Base-by-base conservation (phyloP, 2,797 vertebrate genomes). In the Hipposideros larvatus region DNA sequence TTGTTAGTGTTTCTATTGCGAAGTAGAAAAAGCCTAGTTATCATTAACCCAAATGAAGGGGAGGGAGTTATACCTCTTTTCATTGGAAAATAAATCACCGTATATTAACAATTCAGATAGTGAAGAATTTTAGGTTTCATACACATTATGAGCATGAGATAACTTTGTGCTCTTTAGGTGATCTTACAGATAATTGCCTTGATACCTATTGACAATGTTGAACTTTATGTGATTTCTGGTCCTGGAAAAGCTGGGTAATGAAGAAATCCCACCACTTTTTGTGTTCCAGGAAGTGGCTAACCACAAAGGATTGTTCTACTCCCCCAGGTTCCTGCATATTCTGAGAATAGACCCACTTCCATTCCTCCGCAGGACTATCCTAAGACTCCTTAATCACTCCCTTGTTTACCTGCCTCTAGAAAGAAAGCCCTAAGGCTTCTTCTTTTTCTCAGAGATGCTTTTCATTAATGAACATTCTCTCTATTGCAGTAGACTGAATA, bases 1-100 rank as follows among this genome's bases (percentile, higher is more conserved):
- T 86, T 92, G n/a, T 77, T 82, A 86, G 82, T 80, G n/a, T 92
- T 92, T 92, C 18, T 53, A 13, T 70, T 95, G 48, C 48, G 63
- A 91, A 89, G 71, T 19, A 59, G 26, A 71, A 43, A 57, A 68
- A 48, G 18, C 13, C 22, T 59, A 28, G 48, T 11, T 21, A 65
- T 74, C 0, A 51, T 66, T 80, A 93, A 34, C 24, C n/a, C 21
- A 55, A 82, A 24, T 43, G 14, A 53, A 53, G 4, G 31, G 14
- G 4, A 15, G 46, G 21, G 6, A 65, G 34, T 94, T 70, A 31
- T 1, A 75, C 8, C 70, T 59, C 22, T 16, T 71, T 77, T 59
- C 15, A 15, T 2, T 71, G 22, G 59, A 24, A 65, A 57, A 51
- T 31, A 34, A 59, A 37, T 73, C 13, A 31, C 19, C 16, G 80